Percentiles rank a stretch among this genome's conserved stretches.
Conservation (phyloP, 2,888 invertebrate species). For the Phaonia tiefii region DNA sequence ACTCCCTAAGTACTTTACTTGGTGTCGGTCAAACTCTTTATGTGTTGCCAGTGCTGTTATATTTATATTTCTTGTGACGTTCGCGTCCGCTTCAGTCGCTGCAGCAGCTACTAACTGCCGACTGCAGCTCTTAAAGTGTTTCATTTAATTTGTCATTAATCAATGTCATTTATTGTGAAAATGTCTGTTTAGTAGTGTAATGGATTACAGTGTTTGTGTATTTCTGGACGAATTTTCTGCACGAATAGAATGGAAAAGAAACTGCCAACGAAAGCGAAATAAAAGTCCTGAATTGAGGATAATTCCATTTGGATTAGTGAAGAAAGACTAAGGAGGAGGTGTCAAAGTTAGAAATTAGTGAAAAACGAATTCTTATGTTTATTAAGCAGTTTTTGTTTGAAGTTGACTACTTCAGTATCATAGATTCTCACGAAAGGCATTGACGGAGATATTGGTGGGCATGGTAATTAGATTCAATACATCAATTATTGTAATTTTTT, state of each 20-base stretch:
- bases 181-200: slow-evolving; percentile 37
- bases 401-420: too few species aligned
- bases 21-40: too few species aligned
- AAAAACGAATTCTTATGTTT: too few species aligned
- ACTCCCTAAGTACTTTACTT: too few species aligned
- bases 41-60: slow-evolving; percentile 43
- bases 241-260: slow-evolving; percentile 11
- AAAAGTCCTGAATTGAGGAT: neutral
- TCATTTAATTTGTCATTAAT: slow-evolving; percentile 74
- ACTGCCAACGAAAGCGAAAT: neutral
- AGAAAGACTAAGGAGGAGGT: neutral
- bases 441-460: too few species aligned
- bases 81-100: slow-evolving; percentile 23
- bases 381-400: too few species aligned
- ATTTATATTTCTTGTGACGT: neutral
- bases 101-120: neutral
- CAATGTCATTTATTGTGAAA: slow-evolving; percentile 69
- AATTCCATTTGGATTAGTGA: neutral
- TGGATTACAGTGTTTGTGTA: slow-evolving; percentile 31
- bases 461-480: too few species aligned
- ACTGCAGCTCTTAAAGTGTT: slow-evolving; percentile 68
- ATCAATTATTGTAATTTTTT: too few species aligned
- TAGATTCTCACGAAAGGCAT: too few species aligned
- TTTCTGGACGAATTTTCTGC: slow-evolving; percentile 37
- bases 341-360: too few species aligned